Conservation (phyloP, 2,797 vertebrate species). For the Lutjanus argentimaculatus region DNA sequence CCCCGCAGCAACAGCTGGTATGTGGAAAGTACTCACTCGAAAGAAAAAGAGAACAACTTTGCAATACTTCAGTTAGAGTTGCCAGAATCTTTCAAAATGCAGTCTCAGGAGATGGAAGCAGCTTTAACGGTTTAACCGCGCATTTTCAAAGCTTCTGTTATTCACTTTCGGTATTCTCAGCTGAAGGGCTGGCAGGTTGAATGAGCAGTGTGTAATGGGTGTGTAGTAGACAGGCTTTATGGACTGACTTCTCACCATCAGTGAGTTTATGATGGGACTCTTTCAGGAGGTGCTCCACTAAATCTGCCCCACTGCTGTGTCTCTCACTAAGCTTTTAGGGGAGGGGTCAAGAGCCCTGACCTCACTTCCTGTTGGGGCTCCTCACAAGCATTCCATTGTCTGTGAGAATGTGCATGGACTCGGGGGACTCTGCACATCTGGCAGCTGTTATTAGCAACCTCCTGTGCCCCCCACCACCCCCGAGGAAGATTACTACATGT, state of each 20-base stretch:
- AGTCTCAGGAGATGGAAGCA: slow-evolving; percentile 5
- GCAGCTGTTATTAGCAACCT: slow-evolving; percentile 87
- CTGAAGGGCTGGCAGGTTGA: slow-evolving; percentile 42
- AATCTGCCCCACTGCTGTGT: slow-evolving; percentile 65
- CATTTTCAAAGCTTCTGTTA: slow-evolving; percentile 12
- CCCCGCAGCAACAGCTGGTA: slow-evolving; percentile 45
- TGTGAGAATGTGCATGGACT: slow-evolving; percentile 88
- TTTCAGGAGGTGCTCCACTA: slow-evolving; percentile 55
- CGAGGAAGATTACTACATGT: slow-evolving; percentile 64
- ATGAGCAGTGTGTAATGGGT: slow-evolving; percentile 36
- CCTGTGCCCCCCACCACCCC: slow-evolving; percentile 51
- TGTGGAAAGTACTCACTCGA: slow-evolving; percentile 47
- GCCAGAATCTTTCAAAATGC: not conserved
- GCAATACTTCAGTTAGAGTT: slow-evolving; percentile 16
- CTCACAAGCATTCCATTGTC: slow-evolving; percentile 90
- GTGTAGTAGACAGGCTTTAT: slow-evolving; percentile 65
- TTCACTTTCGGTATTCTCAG: slow-evolving; percentile 10
- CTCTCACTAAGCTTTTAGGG: slow-evolving; percentile 75
- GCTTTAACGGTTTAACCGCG: slow-evolving; percentile 9
- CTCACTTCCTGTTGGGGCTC: slow-evolving; percentile 88
- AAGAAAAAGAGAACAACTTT: slow-evolving; percentile 43
- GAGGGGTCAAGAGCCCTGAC: slow-evolving; percentile 86
- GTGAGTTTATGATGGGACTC: slow-evolving; percentile 73
- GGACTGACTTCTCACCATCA: slow-evolving; percentile 61
- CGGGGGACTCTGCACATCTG: slow-evolving; percentile 87